Conservation (phyloP, 2,888 invertebrate genomes). For the Microctonus aethiopoides region DNA sequence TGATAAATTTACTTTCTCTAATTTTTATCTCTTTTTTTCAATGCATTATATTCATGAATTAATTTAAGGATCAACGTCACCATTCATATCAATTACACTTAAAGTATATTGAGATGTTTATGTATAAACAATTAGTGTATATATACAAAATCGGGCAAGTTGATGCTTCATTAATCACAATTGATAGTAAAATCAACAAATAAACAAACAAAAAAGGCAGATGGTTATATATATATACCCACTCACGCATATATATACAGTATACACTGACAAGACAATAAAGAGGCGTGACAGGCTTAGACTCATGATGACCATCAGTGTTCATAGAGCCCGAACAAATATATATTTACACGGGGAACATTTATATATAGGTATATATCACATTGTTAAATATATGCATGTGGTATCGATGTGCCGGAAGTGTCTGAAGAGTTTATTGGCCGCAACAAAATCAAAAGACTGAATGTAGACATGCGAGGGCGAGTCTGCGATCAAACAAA, state of each 20-base stretch:
- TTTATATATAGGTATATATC: constrained; percentile 3
- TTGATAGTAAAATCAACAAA: neutral
- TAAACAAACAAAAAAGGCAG: neutral
- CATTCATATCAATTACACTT: neutral
- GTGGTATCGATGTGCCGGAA: constrained; percentile 12
- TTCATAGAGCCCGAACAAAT: constrained; percentile 12
- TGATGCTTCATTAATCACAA: constrained; percentile 17
- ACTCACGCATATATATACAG: no score
- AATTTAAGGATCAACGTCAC: neutral
- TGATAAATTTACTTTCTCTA: neutral
- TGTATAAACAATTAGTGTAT: neutral
- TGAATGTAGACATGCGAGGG: neutral
- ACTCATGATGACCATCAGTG: constrained; percentile 4
- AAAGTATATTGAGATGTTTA: neutral
- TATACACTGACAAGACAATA: constrained; percentile 5
- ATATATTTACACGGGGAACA: no score
- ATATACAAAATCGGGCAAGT: constrained; percentile 19
- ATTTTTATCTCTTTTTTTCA: no score
- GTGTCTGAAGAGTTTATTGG: constrained; percentile 12
- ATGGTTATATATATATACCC: no score
- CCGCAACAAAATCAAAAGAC: neutral
- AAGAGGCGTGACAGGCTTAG: constrained; percentile 6
- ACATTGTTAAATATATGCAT: neutral
- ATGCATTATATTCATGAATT: no score
- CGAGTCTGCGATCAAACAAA: neutral